phyloP scores from a whole-genome alignment of 2,888 invertebrate genomes.

The Leptinotarsa tumamoca region DNA sequence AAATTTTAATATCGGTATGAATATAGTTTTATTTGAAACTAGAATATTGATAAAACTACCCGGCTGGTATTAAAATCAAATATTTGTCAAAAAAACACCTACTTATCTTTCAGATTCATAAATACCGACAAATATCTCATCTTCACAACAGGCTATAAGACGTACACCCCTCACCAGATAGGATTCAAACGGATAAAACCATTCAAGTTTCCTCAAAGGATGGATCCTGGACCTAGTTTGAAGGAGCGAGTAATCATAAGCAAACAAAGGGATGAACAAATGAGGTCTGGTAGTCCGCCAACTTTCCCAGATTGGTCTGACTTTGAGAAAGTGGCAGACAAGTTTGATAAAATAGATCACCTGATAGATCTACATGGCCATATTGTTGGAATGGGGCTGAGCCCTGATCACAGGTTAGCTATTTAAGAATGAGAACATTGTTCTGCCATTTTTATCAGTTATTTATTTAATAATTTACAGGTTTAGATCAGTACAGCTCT shows the following conservation, averaged over 20 bases:
- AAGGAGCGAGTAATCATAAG: constrained; percentile 75
- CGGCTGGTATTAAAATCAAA: too few species aligned
- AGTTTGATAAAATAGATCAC: constrained; percentile 82
- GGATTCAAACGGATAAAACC: constrained; percentile 80
- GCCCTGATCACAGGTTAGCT: constrained; percentile 80
- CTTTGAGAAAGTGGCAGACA: constrained; percentile 76
- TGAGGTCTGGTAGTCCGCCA: constrained; percentile 65
- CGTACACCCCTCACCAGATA: constrained; percentile 88
- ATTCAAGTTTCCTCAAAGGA: constrained; percentile 74
- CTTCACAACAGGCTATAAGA: constrained; percentile 85
- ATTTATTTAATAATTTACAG: too few species aligned
- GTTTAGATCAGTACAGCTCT: too few species aligned
- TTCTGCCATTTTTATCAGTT: background rate
- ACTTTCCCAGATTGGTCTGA: constrained; percentile 77
- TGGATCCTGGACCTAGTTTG: constrained; percentile 77
- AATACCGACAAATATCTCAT: constrained; percentile 77
- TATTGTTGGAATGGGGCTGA: constrained; percentile 88
- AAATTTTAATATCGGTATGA: too few species aligned
- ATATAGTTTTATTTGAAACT: too few species aligned
- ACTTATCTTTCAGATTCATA: constrained; percentile 35
- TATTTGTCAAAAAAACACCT: background rate
- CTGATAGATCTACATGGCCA: constrained; percentile 87
- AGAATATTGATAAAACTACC: too few species aligned
- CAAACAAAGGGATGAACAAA: constrained; percentile 68
- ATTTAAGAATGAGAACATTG: background rate